Percentiles rank a stretch among this genome's conserved stretches.
Conservation (phyloP, 1,140 invertebrate species). For the Stegodyphus dumicola region DNA sequence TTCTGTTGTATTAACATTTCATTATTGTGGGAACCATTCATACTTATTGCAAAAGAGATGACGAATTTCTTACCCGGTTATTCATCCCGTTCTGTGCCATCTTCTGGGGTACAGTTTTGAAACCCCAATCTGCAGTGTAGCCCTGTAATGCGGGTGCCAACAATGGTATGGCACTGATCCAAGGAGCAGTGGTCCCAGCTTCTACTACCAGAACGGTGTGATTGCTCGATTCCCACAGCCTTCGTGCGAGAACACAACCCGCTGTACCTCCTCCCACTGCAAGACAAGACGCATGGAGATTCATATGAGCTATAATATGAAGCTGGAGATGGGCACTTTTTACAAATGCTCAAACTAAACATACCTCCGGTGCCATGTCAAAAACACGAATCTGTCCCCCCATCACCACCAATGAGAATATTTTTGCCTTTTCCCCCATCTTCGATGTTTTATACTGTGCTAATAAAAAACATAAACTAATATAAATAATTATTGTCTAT, state of each 20-base stretch:
- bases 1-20: not conserved
- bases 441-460: no score
- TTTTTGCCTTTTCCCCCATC: no score
- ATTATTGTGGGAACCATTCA: not conserved
- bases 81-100: conserved; percentile 76
- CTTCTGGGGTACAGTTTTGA: conserved; percentile 84
- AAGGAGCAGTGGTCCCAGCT: conserved; percentile 72
- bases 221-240: conserved; percentile 70
- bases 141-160: conserved; percentile 85
- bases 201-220: conserved; percentile 77
- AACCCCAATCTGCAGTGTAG: conserved; percentile 84
- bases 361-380: not conserved
- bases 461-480: no score
- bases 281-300: not conserved
- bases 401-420: not conserved
- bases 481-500: no score
- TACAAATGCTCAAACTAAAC: no score
- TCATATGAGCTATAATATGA: not conserved
- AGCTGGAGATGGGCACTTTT: no score
- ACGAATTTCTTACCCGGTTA: conserved; percentile 2
- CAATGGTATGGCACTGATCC: conserved; percentile 74
- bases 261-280: conserved; percentile 61
- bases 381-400: not conserved
- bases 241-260: conserved; percentile 50
- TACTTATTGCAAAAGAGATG: not conserved